These are phyloP conservation scores for Heliconius nattereri DNA, from an alignment of 1,140 invertebrate genomes.

Conservation along the genomic window DNA sequence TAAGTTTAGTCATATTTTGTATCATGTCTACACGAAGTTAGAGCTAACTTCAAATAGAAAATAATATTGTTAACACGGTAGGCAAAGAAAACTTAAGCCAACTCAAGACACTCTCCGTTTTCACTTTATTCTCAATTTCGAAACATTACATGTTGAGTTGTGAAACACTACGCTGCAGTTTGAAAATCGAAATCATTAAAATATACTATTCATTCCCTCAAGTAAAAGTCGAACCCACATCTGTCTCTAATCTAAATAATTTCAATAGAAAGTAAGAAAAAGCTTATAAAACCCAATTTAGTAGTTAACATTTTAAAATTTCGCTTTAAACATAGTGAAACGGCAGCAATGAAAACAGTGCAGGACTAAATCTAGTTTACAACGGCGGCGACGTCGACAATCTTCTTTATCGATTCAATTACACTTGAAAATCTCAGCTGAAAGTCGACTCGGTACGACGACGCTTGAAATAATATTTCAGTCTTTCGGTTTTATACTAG, in stretches of 20 bases:
- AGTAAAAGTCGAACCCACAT: no score
- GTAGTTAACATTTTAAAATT: neutral
- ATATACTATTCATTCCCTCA: no score
- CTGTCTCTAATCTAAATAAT: no score
- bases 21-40: neutral
- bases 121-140: no score
- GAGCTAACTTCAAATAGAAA: neutral
- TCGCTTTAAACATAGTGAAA: neutral
- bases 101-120: no score
- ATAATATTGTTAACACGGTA: neutral
- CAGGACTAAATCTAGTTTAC: conserved; percentile 38
- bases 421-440: conserved; percentile 34
- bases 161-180: no score
- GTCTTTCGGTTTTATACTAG: neutral
- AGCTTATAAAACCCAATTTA: neutral
- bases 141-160: no score
- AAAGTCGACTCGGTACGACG: conserved; percentile 32
- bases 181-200: no score
- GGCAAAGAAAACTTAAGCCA: no score
- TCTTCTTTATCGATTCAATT: conserved; percentile 40
- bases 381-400: conserved; percentile 26
- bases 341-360: conserved; percentile 3
- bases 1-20: neutral
- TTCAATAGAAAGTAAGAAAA: neutral
- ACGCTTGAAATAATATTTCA: neutral